phyloP scores from a whole-genome alignment of 2,113 vertebrate genomes.

The Myanophis thanlyinensis region DNA sequence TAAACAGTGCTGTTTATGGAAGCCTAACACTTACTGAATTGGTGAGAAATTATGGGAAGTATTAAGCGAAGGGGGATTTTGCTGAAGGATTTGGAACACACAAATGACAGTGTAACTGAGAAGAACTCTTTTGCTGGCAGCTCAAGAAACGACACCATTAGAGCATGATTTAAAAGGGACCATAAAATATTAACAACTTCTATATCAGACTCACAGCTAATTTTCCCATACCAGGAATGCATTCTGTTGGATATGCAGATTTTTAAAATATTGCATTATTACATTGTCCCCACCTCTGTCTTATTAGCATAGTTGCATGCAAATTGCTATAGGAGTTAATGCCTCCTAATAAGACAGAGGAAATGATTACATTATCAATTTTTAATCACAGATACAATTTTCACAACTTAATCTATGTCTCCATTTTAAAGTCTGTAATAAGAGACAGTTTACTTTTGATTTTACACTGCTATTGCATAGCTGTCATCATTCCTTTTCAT shows the following conservation, averaged over 20 bases:
- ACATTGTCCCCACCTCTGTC: background rate
- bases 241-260: constrained; percentile 15
- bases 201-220: constrained; percentile 25
- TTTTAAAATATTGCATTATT: background rate
- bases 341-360: constrained; percentile 51
- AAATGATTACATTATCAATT: constrained; percentile 54
- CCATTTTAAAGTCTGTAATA: constrained; percentile 41
- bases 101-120: constrained; percentile 21
- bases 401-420: constrained; percentile 46
- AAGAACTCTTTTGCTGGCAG: background rate
- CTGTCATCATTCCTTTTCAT: constrained; percentile 46
- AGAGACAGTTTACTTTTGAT: constrained; percentile 49
- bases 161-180: background rate
- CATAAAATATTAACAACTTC: constrained; percentile 35
- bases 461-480: constrained; percentile 30
- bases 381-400: constrained; percentile 61
- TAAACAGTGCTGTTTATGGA: constrained; percentile 25
- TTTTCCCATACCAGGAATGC: constrained; percentile 24
- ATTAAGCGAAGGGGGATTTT: background rate
- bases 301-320: constrained; percentile 16
- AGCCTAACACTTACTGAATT: background rate
- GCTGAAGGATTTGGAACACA: constrained; percentile 30
- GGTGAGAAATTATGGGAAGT: constrained; percentile 39
- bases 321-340: constrained; percentile 39
- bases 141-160: constrained; percentile 9